Base-by-base conservation (phyloP, 2,888 invertebrate genomes). In the Oscheius myriophilus region DNA sequence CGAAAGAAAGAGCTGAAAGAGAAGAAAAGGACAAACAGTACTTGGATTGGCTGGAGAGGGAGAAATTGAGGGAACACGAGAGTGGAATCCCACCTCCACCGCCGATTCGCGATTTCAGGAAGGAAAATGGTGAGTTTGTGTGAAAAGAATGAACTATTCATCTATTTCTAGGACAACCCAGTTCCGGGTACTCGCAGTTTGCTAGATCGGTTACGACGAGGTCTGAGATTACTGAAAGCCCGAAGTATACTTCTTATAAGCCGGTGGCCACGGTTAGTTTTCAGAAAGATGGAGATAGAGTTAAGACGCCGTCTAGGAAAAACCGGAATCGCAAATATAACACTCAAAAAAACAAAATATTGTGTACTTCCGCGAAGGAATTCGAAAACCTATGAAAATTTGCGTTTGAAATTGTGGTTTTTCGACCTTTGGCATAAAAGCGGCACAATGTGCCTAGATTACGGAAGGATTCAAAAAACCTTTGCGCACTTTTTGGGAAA, bases 21-120 rank as follows among this genome's bases (percentile, higher is more conserved):
- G 80, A 80, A 25, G 72, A 72, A 58, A 78, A 78, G 42, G 71
- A 75, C 55, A 59, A 75, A 53, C 65, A 78, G 49, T 76, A 80
- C 52, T 66, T 26, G 18, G 65, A 63, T n/a, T 73, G 73, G 73
- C 51, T 67, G 57, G 73, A 73, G 25, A 53, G 68, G 57, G 73
- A 73, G 57, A 67, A 61, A 59, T 6, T 65, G 26, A 3, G 65
- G 11, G 65, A 65, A 43, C 55, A 65, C 45, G 65, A 65, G 39
- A 18, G 18, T 21, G 23, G 25, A 26, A 43, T 23, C 7, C 45
- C 33, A 6, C 54, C 54, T 18, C 55, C 53, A 4, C 46, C 61
- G 39, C 64, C 65, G 2, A 33, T 65, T 45, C 23, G 39, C 18
- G 65, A 65, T 46, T 65, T 65, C 46, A n/a, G 65, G 39, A 65